phyloP scores from a whole-genome alignment of 2,888 invertebrate species.

The Lacanobia wlatinum region DNA sequence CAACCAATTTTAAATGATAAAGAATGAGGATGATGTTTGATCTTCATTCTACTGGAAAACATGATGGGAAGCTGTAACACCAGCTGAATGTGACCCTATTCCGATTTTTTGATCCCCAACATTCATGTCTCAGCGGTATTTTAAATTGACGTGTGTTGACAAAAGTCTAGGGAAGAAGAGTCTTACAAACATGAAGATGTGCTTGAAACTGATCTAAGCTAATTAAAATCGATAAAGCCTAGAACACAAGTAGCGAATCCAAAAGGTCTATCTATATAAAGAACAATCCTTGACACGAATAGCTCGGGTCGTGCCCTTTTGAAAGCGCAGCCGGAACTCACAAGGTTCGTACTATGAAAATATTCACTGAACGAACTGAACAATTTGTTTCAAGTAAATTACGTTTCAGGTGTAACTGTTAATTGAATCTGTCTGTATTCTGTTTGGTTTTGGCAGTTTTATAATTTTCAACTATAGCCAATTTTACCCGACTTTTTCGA shows the following conservation, averaged over 20 bases:
- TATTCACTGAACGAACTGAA: constrained; percentile 48
- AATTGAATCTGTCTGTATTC: not conserved
- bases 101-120: not conserved
- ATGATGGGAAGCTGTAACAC: not conserved
- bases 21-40: too few species aligned
- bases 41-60: not conserved
- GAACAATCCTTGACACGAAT: constrained; percentile 85
- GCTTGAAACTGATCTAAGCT: not conserved
- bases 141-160: not conserved
- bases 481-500: not conserved
- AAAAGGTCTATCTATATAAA: constrained; percentile 79
- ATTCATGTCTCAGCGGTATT: not conserved
- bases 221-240: constrained; percentile 42
- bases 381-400: constrained; percentile 33
- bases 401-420: constrained; percentile 4
- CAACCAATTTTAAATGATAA: too few species aligned
- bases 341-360: constrained; percentile 74
- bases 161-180: not conserved
- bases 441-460: not conserved
- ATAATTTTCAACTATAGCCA: not conserved
- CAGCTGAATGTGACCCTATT: not conserved
- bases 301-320: constrained; percentile 83
- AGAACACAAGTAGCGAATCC: constrained; percentile 62
- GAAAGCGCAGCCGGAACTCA: constrained; percentile 68
- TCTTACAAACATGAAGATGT: not conserved